phyloP scores from a whole-genome alignment of 2,797 vertebrate species.

The Gallinago nigripennis region DNA sequence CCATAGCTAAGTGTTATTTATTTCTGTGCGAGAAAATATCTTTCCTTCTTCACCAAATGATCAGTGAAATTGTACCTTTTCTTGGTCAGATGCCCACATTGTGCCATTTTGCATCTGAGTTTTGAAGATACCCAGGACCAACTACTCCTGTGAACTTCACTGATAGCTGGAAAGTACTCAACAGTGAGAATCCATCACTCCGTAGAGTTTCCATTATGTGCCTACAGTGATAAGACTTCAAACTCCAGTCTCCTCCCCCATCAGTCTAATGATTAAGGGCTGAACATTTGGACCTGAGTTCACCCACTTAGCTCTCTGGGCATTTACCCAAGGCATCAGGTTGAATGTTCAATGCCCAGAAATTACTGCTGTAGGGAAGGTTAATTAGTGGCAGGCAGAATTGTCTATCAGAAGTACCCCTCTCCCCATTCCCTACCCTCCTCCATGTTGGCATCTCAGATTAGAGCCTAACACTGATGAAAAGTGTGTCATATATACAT shows the following conservation, averaged over 20 bases:
- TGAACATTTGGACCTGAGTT: background rate
- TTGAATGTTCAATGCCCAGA: background rate
- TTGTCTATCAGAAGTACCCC: background rate
- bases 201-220: background rate
- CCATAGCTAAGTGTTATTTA: background rate
- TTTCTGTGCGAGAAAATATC: background rate
- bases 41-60: background rate
- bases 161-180: background rate
- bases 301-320: background rate
- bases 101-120: background rate
- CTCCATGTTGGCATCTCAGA: background rate
- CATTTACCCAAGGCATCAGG: fast-evolving
- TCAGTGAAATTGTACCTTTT: background rate
- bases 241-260: background rate
- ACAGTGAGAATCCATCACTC: background rate
- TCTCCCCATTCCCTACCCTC: background rate
- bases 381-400: background rate
- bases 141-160: background rate
- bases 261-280: background rate
- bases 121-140: background rate
- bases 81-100: background rate
- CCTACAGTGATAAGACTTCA: background rate
- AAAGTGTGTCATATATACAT: too few relatives aligned
- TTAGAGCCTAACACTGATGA: background rate
- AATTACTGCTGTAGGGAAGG: background rate